Base-by-base conservation (phyloP, 2,113 vertebrate species). In the Sus scrofa region DNA sequence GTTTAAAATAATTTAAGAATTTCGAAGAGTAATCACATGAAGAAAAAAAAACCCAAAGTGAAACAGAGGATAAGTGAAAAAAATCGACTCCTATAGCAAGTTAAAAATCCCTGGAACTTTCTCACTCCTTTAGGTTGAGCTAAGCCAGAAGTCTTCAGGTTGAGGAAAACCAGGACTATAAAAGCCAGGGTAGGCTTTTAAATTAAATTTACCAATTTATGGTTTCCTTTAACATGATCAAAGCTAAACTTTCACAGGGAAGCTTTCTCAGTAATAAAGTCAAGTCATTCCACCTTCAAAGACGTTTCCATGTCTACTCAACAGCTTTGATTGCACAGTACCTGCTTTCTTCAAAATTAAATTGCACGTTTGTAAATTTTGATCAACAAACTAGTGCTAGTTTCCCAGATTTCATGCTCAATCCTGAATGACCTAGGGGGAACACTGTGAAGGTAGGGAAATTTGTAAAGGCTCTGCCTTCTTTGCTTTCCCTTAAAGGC, bases 151-250 rank as follows among this genome's bases (percentile, higher is more conserved):
- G 54, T 90, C n/a, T 97, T 67, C 32, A 26, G 60, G 10, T 68
- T 89, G 77, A 92, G 60, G 70, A 93, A 89, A 94, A 30, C 20
- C 93, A 94, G 70, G 27, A 86, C 52, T 60, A 86, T 60, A 93
- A 95, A 96, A 94, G 30, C n/a, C 32, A 94, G 44, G 15, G 54
- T 4, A 54, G 16, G 27, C 56, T 90, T 97, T 90, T 77, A 74
- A 86, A 93, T 92, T 96, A 90, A 97, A 95, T 60, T 92, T 96
- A 77, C 32, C 52, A 83, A 89, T 89, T 77, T 94, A 78, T 11
- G 9, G 39, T 83, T 97, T 95, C 91, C 73, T 96, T 94, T 92
- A 79, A 92, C 79, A 56, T 37, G 30, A 97, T 95, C 65, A 95
- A 97, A 96, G 68, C 73, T 82, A 34, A 93, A 82, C 27, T 94